Conservation (phyloP, 2,797 vertebrate species). For the Phrynocephalus forsythii region DNA sequence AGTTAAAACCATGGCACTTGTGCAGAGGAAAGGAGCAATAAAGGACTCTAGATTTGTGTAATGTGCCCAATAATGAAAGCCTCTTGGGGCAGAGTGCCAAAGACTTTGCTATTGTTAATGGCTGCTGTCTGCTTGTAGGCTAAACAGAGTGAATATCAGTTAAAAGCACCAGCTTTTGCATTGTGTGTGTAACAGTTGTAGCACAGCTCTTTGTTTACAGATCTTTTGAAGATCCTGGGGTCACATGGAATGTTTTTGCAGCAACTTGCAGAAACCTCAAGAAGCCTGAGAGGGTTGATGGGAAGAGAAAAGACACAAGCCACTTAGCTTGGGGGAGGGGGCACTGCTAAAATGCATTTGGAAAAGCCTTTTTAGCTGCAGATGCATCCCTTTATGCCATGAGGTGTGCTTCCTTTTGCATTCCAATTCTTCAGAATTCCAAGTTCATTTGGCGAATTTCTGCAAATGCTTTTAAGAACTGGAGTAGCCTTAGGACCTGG, state of each 20-base stretch:
- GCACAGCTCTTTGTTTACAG: background rate
- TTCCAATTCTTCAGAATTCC: background rate
- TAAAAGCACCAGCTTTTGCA: background rate
- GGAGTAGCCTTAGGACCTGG: too few species aligned
- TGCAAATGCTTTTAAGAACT: too few species aligned
- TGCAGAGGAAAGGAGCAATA: slow-evolving; percentile 14
- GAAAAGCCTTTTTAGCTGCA: background rate
- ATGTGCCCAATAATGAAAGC: slow-evolving; percentile 20
- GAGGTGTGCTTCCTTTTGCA: background rate
- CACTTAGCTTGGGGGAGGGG: background rate
- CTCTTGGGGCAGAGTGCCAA: slow-evolving; percentile 15
- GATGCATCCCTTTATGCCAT: background rate
- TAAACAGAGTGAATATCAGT: background rate
- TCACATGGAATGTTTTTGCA: background rate
- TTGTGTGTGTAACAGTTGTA: background rate
- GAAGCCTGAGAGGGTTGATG: background rate
- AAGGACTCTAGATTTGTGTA: slow-evolving; percentile 6
- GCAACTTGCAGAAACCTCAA: too few species aligned
- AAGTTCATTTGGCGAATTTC: background rate
- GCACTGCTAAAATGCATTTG: background rate
- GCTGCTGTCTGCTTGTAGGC: background rate
- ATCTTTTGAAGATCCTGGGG: background rate
- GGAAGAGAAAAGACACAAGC: background rate
- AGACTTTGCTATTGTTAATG: slow-evolving; percentile 12
- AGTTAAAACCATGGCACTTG: slow-evolving; percentile 4